Evolutionary conservation across 2,113 vertebrate genomes (phyloP), one percentile per base, ranked within the genome.

Genomic region (Triplophysa rosa): DNA sequence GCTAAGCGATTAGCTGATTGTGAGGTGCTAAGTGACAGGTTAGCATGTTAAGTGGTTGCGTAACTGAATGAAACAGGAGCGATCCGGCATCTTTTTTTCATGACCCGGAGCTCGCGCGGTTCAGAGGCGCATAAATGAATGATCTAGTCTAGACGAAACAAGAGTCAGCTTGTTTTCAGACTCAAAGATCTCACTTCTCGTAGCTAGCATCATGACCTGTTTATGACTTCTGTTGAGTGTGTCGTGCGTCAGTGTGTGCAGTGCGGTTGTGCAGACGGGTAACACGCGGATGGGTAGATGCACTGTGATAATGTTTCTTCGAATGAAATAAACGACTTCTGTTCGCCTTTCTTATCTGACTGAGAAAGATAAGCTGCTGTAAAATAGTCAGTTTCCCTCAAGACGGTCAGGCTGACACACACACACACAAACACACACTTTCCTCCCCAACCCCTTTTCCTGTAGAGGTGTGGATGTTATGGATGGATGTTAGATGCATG

Each of bases 391-490:
- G 71, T 63, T 77, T 77, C 62, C 72, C 61, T 77, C 65, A 77
- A 77, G 73, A 77, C 73, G 52, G 71, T 29, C 70, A 58, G 23
- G 33, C 54, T 45, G 56, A 74, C 3, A 52, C 12, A 52, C 16
- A 21, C 23, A 29, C 52, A 54, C 49, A 52, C 6, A 49, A 21
- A 69, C 56, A n/a, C 17, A 29, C 54, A 8, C 17, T 56, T 5
- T 45, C 45, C 73, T 76, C 73, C 62, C 73, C 62, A 49, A 52
- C 58, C n/a, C 59, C 45, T 64, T 49, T 65, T 77, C 73, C 59
- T 77, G 73, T 52, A 64, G 73, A 77, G 73, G 73, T 77, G 73
- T 77, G 73, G 62, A 77, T 77, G 73, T 77, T 65, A 65, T 77
- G 45, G 73, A 77, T 77, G 73, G 73, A 65, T 65, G 73, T 65